Conservation (phyloP, 2,113 vertebrate species). For the Emydocephalus ijimae region DNA sequence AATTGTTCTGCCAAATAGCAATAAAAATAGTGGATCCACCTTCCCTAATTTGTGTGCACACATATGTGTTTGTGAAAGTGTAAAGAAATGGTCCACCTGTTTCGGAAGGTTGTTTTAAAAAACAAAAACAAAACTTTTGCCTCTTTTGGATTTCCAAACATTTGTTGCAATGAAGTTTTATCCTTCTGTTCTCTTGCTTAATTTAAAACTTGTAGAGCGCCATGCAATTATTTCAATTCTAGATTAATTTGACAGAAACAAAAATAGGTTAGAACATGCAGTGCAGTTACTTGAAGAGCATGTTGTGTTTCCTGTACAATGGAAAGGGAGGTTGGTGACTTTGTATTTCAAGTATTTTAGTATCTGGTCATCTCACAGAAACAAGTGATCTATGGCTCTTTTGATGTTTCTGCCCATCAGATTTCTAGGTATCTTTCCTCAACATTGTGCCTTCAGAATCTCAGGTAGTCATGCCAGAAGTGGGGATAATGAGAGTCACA, state of each 20-base stretch:
- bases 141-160: neutral
- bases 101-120: neutral
- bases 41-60: neutral
- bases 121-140: neutral
- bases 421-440: neutral
- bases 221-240: neutral
- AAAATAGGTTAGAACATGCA: neutral
- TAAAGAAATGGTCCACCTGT: neutral
- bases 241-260: neutral
- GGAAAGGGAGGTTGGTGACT: neutral
- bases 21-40: neutral
- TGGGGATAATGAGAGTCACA: neutral
- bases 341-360: neutral
- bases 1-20: constrained; percentile 29
- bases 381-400: neutral
- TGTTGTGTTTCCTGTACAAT: neutral
- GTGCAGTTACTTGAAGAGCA: neutral
- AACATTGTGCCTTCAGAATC: neutral
- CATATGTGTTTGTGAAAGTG: neutral
- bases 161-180: neutral
- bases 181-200: neutral
- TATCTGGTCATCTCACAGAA: neutral
- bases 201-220: neutral
- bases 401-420: neutral
- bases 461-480: neutral